Percentiles rank a stretch among this genome's conserved stretches.
These are phyloP conservation scores for Thecophora atra DNA, from an alignment of 2,888 invertebrate genomes.

Conservation along the genomic window DNA sequence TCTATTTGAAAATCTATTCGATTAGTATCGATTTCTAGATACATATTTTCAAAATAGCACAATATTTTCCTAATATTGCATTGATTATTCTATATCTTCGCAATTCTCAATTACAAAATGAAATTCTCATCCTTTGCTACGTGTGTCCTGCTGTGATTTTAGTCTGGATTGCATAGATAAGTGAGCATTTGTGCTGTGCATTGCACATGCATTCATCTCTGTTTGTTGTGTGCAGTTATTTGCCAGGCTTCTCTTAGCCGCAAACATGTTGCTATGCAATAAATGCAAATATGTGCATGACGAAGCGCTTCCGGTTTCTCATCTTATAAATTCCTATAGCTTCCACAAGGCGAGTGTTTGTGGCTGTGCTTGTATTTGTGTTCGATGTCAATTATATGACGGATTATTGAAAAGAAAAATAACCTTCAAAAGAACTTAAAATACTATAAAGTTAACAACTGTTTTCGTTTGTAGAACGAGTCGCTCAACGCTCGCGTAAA, in stretches of 20 bases:
- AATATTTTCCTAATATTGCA: too few relatives aligned
- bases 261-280: neutral
- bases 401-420: neutral
- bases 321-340: neutral
- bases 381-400: neutral
- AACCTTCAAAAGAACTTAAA: neutral
- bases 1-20: too few relatives aligned
- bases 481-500: neutral
- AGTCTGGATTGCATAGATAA: neutral
- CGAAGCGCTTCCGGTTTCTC: conserved; percentile 4
- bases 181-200: neutral
- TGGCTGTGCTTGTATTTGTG: neutral
- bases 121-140: neutral
- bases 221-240: conserved; percentile 16
- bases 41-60: neutral
- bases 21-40: too few relatives aligned
- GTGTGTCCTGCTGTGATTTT: neutral
- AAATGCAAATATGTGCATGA: conserved; percentile 12
- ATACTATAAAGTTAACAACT: neutral
- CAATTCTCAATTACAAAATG: too few relatives aligned
- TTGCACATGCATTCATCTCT: conserved; percentile 4
- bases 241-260: neutral
- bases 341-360: neutral
- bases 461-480: neutral
- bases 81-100: too few relatives aligned